Conservation (phyloP, 2,888 invertebrate species). For the Dione juno region DNA sequence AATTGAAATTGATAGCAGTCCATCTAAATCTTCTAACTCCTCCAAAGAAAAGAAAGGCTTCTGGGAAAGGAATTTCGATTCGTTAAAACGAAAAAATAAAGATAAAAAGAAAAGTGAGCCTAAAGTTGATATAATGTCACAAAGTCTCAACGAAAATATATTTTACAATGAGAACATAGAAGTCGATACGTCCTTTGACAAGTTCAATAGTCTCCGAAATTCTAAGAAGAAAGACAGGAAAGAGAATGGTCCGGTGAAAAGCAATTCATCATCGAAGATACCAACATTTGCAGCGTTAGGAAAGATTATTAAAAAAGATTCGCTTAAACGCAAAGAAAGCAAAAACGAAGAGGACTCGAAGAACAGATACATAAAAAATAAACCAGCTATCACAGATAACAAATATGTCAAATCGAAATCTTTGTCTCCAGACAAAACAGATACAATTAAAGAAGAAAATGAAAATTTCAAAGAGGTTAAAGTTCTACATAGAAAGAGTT, state of each 20-base stretch:
- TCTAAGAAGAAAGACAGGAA: conserved; percentile 74
- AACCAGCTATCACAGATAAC: conserved; percentile 64
- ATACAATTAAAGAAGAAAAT: conserved; percentile 60
- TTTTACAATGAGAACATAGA: conserved; percentile 79
- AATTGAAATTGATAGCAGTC: conserved; percentile 61
- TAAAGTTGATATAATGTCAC: conserved; percentile 79
- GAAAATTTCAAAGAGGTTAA: conserved; percentile 44
- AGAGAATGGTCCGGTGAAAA: conserved; percentile 65
- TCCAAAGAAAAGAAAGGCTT: conserved; percentile 80
- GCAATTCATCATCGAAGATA: conserved; percentile 77
- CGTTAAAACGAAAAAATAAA: conserved; percentile 70
- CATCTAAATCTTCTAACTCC: conserved; percentile 72
- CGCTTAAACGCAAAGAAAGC: conserved; percentile 67
- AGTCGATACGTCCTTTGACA: conserved; percentile 68
- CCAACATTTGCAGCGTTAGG: conserved; percentile 79
- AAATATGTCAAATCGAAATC: conserved; percentile 77
- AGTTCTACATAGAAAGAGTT: conserved; percentile 73
- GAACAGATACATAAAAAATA: conserved; percentile 75
- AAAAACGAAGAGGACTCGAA: conserved; percentile 60
- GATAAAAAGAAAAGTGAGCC: conserved; percentile 70
- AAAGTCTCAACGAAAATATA: conserved; percentile 81
- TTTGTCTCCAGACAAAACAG: conserved; percentile 68
- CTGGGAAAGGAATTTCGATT: conserved; percentile 82
- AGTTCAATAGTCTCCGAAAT: conserved; percentile 74
- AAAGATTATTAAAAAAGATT: conserved; percentile 80